Conservation (phyloP, 1,140 invertebrate genomes). For the Caenorhabditis briggsae region DNA sequence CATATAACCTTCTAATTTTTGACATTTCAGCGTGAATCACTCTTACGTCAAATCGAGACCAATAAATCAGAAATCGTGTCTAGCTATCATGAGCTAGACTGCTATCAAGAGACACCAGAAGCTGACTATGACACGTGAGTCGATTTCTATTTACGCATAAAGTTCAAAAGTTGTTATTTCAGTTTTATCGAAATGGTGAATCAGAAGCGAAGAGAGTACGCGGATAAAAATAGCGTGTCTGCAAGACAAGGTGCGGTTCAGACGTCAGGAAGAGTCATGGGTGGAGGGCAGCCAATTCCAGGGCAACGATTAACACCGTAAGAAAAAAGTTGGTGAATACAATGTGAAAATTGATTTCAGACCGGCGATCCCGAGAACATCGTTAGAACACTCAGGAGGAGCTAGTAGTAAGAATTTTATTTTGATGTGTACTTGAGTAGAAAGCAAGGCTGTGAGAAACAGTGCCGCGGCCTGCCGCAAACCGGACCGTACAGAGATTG, state of each 20-base stretch:
- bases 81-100: slow-evolving; percentile 87
- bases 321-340: background rate
- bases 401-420: slow-evolving; percentile 21
- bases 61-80: slow-evolving; percentile 88
- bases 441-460: no score
- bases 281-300: slow-evolving; percentile 62
- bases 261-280: slow-evolving; percentile 55
- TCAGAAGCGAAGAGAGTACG: slow-evolving; percentile 51
- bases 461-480: no score
- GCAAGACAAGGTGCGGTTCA: slow-evolving; percentile 24
- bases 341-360: background rate
- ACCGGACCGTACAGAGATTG: no score
- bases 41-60: slow-evolving; percentile 88
- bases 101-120: slow-evolving; percentile 88
- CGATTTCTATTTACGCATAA: background rate
- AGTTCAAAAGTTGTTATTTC: background rate
- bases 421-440: no score
- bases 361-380: background rate
- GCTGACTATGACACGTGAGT: slow-evolving; percentile 87
- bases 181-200: slow-evolving; percentile 61
- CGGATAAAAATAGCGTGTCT: slow-evolving; percentile 49
- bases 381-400: background rate
- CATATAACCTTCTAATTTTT: slow-evolving; percentile 1
- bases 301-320: slow-evolving; percentile 54
- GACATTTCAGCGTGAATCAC: slow-evolving; percentile 83